phyloP scores from a whole-genome alignment of 2,888 invertebrate genomes.

The Gnatocerus cornutus region DNA sequence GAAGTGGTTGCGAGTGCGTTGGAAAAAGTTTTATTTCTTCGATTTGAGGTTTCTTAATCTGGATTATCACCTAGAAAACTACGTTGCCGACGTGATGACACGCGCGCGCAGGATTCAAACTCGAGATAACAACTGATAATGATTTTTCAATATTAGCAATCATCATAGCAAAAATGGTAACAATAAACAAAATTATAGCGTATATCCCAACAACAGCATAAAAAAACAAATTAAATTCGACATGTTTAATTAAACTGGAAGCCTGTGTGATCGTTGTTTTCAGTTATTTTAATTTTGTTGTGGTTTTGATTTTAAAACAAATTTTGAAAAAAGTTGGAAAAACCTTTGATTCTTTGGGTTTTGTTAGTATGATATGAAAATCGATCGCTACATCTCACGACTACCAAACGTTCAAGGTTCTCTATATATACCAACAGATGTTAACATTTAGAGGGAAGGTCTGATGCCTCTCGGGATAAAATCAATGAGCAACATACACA shows the following conservation, averaged over 20 bases:
- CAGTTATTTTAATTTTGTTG: too few species aligned
- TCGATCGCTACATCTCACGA: constrained; percentile 10
- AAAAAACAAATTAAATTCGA: background rate
- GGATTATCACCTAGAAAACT: background rate
- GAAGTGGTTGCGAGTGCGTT: constrained; percentile 5
- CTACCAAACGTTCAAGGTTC: background rate
- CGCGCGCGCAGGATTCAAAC: constrained; percentile 6
- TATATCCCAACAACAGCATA: background rate
- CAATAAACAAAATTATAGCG: background rate
- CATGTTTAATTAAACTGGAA: background rate
- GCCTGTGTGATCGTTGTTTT: too few species aligned
- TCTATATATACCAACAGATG: constrained; percentile 7
- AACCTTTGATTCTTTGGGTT: too few species aligned
- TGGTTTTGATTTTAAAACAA: too few species aligned
- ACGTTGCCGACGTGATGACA: background rate
- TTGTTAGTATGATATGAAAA: too few species aligned
- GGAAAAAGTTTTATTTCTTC: constrained; percentile 8
- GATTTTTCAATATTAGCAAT: background rate
- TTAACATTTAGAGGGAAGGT: constrained; percentile 15
- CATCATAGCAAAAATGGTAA: background rate
- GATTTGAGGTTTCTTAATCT: constrained; percentile 22
- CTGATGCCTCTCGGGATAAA: constrained; percentile 16
- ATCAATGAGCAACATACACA: background rate
- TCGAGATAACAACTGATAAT: background rate
- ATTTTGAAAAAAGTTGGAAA: too few species aligned